phyloP scores from a whole-genome alignment of 2,888 invertebrate species.

The Scaptomyza polygonia region DNA sequence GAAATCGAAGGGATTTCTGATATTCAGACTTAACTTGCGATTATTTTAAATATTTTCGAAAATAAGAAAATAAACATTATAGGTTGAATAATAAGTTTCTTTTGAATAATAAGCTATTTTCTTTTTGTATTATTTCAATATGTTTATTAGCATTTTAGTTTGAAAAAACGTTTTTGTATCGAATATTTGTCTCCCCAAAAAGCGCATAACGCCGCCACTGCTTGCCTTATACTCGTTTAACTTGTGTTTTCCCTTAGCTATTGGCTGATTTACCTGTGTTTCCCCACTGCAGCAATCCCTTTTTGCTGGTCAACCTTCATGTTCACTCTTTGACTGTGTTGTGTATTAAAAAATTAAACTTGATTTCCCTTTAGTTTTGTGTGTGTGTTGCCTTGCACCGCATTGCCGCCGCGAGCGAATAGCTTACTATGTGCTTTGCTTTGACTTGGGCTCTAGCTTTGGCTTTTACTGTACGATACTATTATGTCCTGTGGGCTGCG shows the following conservation, averaged over 20 bases:
- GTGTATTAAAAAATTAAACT: slow-evolving; percentile 77
- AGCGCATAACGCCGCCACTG: slow-evolving; percentile 3
- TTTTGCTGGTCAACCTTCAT: slow-evolving; percentile 12
- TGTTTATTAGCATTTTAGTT: too few relatives aligned
- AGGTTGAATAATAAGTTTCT: too few relatives aligned
- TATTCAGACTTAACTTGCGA: too few relatives aligned
- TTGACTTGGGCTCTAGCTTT: slow-evolving; percentile 39
- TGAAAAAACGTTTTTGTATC: too few relatives aligned
- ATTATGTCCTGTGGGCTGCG: slow-evolving; percentile 7
- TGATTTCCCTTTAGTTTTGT: slow-evolving; percentile 77
- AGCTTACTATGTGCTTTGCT: slow-evolving; percentile 69
- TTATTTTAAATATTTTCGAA: too few relatives aligned
- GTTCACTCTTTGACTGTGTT: slow-evolving; percentile 61
- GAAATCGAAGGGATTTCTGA: background rate
- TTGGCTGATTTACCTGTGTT: slow-evolving; percentile 11
- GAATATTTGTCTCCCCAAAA: too few relatives aligned
- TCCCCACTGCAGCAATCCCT: background rate
- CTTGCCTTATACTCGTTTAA: background rate
- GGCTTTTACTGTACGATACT: background rate
- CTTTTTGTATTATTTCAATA: too few relatives aligned
- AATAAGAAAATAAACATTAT: too few relatives aligned
- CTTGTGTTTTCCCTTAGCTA: background rate
- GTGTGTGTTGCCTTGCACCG: too few relatives aligned
- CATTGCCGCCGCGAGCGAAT: slow-evolving; percentile 61
- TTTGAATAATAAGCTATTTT: too few relatives aligned